Evolutionary conservation across 2,888 invertebrate genomes (phyloP), one percentile per base, ranked within the genome.

Genomic region (Athalia rosae): DNA sequence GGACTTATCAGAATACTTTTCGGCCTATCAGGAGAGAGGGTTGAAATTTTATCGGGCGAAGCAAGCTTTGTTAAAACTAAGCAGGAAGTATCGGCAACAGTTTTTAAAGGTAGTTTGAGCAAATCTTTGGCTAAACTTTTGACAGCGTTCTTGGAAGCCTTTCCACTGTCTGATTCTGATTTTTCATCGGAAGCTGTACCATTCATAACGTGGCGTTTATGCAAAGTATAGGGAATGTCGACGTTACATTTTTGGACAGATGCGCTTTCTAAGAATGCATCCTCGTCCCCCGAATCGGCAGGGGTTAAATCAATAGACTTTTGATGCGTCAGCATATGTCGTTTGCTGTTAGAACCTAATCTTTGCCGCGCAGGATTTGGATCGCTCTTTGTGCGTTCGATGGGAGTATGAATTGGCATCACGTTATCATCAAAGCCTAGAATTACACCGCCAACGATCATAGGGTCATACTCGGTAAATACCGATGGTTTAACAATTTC

Each of bases 381-480:
- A 91, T 97, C 96, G 84, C 96, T 96, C 88, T 96, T 96, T 4
- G 96, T 96, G 80, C 96, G 92, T 88, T 96, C 96, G 0, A 96
- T 95, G 0, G 95, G 95, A 5, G 92, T 91, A 84, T 93, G 94
- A 81, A 90, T 63, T 81, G 88, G 69, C 48, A 84, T 67, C 15
- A 77, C 74, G 15, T 82, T 80, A 8, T 89, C 88, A 71, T 87
- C 87, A 79, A 89, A 89, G 3, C 90, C 89, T 2, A 89, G 74
- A 4, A 90, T 87, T 4, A 88, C 83, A 11, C 90, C 88, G 1
- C 87, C 90, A 59, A 91, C 84, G 53, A 90, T 88, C 87, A 95
- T 93, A 0, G 95, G 95, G 89, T 95, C 95, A 82, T 95, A 95
- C 87, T 92, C 92, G 62, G 91, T 85, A 81, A 92, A 92, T 2